These are phyloP conservation scores for Plemyria rubiginata DNA, from an alignment of 2,888 invertebrate species.

Conservation along the genomic window DNA sequence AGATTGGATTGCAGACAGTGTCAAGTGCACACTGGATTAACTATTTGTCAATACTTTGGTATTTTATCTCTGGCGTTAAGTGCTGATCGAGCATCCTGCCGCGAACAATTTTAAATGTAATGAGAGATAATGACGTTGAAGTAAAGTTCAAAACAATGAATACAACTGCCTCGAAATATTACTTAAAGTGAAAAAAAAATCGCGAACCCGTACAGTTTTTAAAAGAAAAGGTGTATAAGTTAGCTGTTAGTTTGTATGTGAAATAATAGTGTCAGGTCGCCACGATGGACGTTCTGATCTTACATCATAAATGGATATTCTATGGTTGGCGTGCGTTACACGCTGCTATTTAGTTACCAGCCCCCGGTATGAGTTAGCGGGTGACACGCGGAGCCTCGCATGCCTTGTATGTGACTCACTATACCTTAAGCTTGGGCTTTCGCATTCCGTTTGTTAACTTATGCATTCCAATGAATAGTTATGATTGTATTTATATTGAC, in stretches of 20 bases:
- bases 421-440: constrained; percentile 67
- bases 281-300: background rate
- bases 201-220: too few relatives aligned
- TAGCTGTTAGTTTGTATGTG: background rate
- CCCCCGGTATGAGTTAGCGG: constrained; percentile 33
- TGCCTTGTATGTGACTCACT: constrained; percentile 75
- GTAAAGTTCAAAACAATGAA: too few relatives aligned
- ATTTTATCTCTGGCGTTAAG: too few relatives aligned
- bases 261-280: background rate
- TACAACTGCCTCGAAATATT: too few relatives aligned
- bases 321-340: constrained; percentile 23
- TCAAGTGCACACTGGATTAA: constrained; percentile 25
- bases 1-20: constrained; percentile 31
- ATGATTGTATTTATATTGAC: too few relatives aligned
- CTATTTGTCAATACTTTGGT: too few relatives aligned
- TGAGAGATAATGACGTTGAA: too few relatives aligned
- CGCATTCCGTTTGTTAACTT: constrained; percentile 66
- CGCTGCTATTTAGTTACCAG: constrained; percentile 19
- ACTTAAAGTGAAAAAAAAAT: too few relatives aligned
- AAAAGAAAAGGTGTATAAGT: too few relatives aligned
- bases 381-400: constrained; percentile 61
- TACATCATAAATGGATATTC: constrained; percentile 1
- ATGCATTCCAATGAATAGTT: constrained; percentile 45
- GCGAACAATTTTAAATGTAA: too few relatives aligned
- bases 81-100: too few relatives aligned